Base-by-base conservation (phyloP, 2,888 invertebrate species). In the Nomada fucata region DNA sequence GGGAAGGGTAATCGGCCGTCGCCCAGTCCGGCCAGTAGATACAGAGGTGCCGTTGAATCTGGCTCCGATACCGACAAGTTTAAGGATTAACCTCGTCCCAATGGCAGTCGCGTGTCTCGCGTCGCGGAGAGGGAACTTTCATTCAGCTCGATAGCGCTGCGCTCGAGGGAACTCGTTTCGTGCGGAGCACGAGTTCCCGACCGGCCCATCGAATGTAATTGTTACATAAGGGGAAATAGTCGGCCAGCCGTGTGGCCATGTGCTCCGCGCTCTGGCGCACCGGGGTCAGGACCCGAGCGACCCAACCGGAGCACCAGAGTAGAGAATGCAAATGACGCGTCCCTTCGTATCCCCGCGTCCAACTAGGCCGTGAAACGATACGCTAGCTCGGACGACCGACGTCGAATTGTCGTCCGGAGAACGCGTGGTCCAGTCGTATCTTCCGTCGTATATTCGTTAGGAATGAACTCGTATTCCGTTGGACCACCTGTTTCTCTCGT, bases 241-340 rank as follows among this genome's bases (percentile, higher is more conserved):
- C 10, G 9, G 53, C 20, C 7, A 53, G 61, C 73, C 73, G 72
- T 47, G 80, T 47, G 80, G 80, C 80, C 80, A 79, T 79, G 80
- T 79, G 81, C 68, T 72, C 53, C 63, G 11, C 63, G 26, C 64
- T 44, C 23, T 60, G 57, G 50, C 29, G 59, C 50, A 63, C 81
- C 67, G 59, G 76, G 76, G 80, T 83, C 84, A 74, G 76, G 74
- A 84, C 71, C 74, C 61, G 67, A 50, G 15, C 68, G 67, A 65
- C 63, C 55, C 23, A 18, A 69, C 26, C 50, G 68, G 70, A n/a
- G 15, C 23, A 26, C 18, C 2, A n/a, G 59, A 26, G 70, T 29
- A 63, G 79, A 70, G 76, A 64, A 59, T 42, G 60, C 59, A 44
- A 68, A 11, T 20, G 23, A 44, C 50, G 53, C 47, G 63, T 61